Percentiles rank a stretch among this genome's conserved stretches.
Conservation (phyloP, 2,888 invertebrate genomes). For the Spodoptera picta region DNA sequence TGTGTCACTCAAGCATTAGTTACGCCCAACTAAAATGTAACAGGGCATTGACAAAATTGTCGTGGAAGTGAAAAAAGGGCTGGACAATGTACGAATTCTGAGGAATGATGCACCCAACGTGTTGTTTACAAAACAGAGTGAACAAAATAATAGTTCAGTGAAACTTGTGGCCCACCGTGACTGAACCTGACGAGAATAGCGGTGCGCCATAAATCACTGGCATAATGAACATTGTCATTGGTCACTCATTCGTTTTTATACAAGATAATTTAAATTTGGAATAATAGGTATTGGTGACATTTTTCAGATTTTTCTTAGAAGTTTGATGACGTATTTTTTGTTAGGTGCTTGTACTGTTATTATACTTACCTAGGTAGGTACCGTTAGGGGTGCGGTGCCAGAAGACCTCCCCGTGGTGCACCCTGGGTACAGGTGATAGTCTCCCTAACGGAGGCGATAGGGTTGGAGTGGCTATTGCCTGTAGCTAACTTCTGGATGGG, state of each 20-base stretch:
- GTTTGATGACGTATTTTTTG: no score
- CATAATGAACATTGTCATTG: conserved; percentile 45
- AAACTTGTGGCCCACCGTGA: conserved; percentile 80
- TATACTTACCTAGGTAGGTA: no score
- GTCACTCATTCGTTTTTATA: conserved; percentile 41
- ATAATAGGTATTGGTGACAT: conserved; percentile 24
- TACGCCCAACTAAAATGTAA: conserved; percentile 68
- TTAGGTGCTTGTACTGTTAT: no score
- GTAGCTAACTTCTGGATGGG: no score
- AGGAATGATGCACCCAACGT: conserved; percentile 73
- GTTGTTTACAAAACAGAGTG: conserved; percentile 82
- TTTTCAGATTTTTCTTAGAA: conserved; percentile 19
- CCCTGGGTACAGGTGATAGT: no score
- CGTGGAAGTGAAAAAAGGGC: conserved; percentile 48
- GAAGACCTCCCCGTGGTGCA: no score
- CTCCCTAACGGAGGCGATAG: no score
- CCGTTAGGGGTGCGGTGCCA: no score
- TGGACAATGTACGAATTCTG: conserved; percentile 58
- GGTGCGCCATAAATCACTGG: conserved; percentile 52
- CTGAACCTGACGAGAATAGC: conserved; percentile 51
- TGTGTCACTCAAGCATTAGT: conserved; percentile 73
- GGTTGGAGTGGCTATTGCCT: no score
- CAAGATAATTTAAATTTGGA: conserved; percentile 31
- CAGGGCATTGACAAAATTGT: conserved; percentile 59
- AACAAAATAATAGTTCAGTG: conserved; percentile 67